These are phyloP conservation scores for Tineola bisselliella DNA, from an alignment of 2,888 invertebrate genomes.

Conservation along the genomic window DNA sequence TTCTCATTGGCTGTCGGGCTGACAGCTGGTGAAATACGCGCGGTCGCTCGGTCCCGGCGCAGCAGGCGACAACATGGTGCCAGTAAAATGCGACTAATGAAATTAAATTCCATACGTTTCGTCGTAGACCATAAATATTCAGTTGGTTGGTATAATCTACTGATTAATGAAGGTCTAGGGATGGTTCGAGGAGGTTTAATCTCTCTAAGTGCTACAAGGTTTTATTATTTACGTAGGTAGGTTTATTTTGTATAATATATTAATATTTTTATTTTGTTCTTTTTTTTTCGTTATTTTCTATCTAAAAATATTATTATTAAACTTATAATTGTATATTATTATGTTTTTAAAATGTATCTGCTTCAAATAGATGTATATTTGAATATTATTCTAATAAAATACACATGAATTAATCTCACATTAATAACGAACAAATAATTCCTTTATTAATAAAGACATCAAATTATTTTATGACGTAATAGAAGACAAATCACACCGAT, in stretches of 20 bases:
- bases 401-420: not conserved
- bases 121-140: constrained; percentile 62
- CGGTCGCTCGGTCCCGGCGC: constrained; percentile 46
- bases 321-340: too few relatives aligned
- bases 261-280: too few relatives aligned
- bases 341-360: too few relatives aligned
- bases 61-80: constrained; percentile 64
- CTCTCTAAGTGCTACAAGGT: constrained; percentile 24
- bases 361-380: too few relatives aligned
- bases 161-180: constrained; percentile 56
- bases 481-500: not conserved
- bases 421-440: not conserved
- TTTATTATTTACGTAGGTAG: not conserved
- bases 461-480: constrained; percentile 2
- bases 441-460: not conserved
- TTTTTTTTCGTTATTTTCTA: not conserved
- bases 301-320: too few relatives aligned
- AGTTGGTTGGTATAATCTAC: constrained; percentile 52
- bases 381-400: too few relatives aligned
- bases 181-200: constrained; percentile 30
- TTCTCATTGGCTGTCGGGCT: constrained; percentile 46
- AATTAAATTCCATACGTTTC: constrained; percentile 67
- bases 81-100: constrained; percentile 62
- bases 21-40: constrained; percentile 65
- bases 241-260: too few relatives aligned